phyloP scores from a whole-genome alignment of 2,888 invertebrate species.

The Terebella lapidaria region DNA sequence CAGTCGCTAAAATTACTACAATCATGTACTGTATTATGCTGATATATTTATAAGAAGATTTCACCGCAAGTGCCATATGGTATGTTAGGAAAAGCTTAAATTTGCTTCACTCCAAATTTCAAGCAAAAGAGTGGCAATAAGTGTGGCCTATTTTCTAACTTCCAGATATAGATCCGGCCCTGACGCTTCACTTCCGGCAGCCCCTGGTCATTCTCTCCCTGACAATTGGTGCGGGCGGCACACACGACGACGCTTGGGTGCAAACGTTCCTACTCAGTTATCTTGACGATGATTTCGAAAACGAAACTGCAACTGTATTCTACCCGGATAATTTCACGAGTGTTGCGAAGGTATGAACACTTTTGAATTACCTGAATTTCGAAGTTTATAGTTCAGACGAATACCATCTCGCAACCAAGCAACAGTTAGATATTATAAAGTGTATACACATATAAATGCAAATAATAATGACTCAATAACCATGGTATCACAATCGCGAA shows the following conservation, averaged over 20 bases:
- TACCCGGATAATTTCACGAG: neutral
- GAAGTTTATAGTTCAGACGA: too few species aligned
- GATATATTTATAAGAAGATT: too few species aligned
- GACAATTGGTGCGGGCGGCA: neutral
- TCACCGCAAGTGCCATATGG: too few species aligned
- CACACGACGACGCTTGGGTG: neutral
- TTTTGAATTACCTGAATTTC: neutral
- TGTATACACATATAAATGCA: neutral
- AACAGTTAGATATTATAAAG: too few species aligned
- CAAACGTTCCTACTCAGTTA: neutral
- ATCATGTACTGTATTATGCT: too few species aligned
- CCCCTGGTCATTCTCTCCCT: neutral
- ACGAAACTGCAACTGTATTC: neutral
- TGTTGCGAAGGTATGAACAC: neutral
- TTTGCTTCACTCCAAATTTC: too few species aligned
- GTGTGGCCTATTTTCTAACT: too few species aligned
- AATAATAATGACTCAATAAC: neutral
- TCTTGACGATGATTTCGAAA: neutral
- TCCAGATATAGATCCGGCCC: neutral
- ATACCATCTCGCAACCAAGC: too few species aligned
- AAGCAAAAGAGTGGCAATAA: too few species aligned
- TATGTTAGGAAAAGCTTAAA: too few species aligned
- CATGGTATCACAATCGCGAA: too few species aligned
- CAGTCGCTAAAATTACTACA: too few species aligned
- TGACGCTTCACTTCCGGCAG: neutral